These are phyloP conservation scores for Indicator maculatus DNA, from an alignment of 2,113 vertebrate species.

Conservation along the genomic window DNA sequence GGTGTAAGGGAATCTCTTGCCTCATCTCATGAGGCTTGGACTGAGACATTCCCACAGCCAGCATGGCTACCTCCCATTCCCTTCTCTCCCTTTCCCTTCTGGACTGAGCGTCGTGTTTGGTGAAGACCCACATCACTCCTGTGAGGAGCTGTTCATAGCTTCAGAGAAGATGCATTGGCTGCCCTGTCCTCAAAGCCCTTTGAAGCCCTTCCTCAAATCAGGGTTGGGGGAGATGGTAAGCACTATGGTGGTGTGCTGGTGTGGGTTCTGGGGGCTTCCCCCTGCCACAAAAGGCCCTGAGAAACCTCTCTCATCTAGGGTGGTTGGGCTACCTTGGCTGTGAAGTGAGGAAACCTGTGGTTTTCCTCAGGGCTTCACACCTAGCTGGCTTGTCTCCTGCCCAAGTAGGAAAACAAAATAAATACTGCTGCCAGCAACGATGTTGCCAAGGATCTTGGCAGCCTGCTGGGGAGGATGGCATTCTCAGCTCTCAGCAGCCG, in stretches of 20 bases:
- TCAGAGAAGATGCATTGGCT: neutral
- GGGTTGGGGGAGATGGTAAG: neutral
- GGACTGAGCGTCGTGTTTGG: neutral
- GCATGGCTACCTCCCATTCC: neutral
- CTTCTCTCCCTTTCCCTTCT: neutral
- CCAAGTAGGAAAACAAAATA: neutral
- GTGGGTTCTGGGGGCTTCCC: neutral
- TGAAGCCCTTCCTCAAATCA: neutral
- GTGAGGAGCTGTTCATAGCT: neutral
- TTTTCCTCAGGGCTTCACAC: constrained; percentile 29
- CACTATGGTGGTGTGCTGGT: neutral
- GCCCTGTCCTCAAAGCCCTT: neutral
- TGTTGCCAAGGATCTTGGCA: constrained; percentile 2
- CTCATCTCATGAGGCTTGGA: neutral
- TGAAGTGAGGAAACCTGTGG: neutral
- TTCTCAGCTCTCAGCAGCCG: neutral
- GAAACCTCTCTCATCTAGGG: neutral
- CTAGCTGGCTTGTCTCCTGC: constrained; percentile 25
- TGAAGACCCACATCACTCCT: neutral
- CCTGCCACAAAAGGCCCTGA: neutral
- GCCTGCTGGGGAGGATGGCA: neutral
- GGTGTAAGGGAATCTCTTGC: neutral
- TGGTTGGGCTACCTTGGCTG: neutral
- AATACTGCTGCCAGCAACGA: constrained; percentile 4
- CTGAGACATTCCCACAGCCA: neutral